Evolutionary conservation across 2,113 vertebrate species (phyloP), one percentile per base, ranked within the genome.

Genomic region (Apus apus): DNA sequence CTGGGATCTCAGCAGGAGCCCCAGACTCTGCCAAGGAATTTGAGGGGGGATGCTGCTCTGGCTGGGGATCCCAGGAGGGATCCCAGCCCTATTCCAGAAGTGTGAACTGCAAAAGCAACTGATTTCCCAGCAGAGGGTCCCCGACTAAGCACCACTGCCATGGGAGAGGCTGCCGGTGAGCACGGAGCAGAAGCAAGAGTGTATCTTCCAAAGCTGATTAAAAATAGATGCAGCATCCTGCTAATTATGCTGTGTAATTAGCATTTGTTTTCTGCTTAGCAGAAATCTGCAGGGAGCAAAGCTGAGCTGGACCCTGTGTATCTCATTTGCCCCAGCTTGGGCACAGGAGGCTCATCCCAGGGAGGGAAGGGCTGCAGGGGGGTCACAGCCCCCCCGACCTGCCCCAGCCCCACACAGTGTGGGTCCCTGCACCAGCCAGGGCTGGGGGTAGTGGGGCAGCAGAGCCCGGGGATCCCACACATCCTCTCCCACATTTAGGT

Each of bases 171-270:
- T 20, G 74, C 10, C 21, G 50, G 54, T 22, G 81, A 70, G 77
- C 57, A 8, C 1, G 2, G 82, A 72, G 71, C 25, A 3, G 57
- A 43, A 92, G 71, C 57, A 67, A 90, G 64, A 40, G 40, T 56
- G 2, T 7, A 18, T 66, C 89, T 86, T 91, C 36, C 83, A 61
- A 53, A 87, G 56, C 91, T 64, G 81, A 95, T 95, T 91, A 93
- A 96, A 96, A 96, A 97, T 91, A 75, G 62, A 94, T 85, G 70
- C 70, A 27, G 66, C 77, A 85, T 51, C 70, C 17, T 20, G 6
- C 76, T 93, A 91, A 94, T 95, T 92, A 93, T 64, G 76, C 91
- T 26, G 27, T 46, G 72, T 71, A 96, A 96, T 96, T 95, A 93
- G 96, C 91, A 94, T 92, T 91, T 89, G 84, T 74, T 84, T 91